These are phyloP conservation scores for Thunnus maccoyii DNA, from an alignment of 2,113 vertebrate genomes.

Conservation along the genomic window DNA sequence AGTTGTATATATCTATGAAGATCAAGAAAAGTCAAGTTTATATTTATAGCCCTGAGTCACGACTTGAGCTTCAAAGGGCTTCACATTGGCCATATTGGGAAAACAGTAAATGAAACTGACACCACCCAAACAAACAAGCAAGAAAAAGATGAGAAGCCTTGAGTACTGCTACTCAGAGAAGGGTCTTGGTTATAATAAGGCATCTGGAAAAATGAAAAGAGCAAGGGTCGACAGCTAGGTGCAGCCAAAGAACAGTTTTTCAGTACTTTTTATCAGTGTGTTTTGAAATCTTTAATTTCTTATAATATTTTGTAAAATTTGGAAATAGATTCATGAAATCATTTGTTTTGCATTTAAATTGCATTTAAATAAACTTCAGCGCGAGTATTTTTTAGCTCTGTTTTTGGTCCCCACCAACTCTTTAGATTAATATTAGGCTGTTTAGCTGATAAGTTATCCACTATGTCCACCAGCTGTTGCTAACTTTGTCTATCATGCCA, in stretches of 20 bases:
- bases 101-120: background rate
- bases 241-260: background rate
- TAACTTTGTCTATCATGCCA: too few relatives aligned
- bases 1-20: conserved; percentile 24
- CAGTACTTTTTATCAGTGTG: background rate
- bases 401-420: too few relatives aligned
- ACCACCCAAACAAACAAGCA: background rate
- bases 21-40: conserved; percentile 3
- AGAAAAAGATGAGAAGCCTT: background rate
- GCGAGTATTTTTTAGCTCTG: too few relatives aligned
- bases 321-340: too few relatives aligned
- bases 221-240: background rate
- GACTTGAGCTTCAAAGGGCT: background rate
- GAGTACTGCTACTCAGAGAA: background rate
- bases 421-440: too few relatives aligned
- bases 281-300: too few relatives aligned
- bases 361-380: too few relatives aligned
- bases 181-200: background rate
- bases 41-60: conserved; percentile 27
- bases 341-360: too few relatives aligned
- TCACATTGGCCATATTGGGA: background rate
- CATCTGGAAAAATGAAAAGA: background rate
- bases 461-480: too few relatives aligned
- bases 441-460: too few relatives aligned
- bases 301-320: too few relatives aligned